phyloP scores from a whole-genome alignment of 2,113 vertebrate genomes.

The Progne subis region DNA sequence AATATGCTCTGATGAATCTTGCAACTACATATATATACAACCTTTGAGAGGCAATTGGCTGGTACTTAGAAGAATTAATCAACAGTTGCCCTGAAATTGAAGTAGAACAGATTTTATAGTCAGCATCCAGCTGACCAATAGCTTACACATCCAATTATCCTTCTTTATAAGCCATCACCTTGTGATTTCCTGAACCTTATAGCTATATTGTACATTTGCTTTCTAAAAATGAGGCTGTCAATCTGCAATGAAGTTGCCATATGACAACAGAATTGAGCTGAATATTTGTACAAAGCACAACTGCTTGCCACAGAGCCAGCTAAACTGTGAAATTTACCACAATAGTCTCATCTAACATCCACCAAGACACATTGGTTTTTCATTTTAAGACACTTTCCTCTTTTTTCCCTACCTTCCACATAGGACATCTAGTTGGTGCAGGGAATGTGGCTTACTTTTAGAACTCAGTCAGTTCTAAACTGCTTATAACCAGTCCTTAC shows the following conservation, averaged over 20 bases:
- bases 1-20: neutral
- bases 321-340: neutral
- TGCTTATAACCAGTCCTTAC: neutral
- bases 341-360: fast-evolving
- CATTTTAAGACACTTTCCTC: neutral
- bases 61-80: neutral
- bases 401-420: neutral
- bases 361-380: fast-evolving
- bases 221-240: neutral
- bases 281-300: neutral
- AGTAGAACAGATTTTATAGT: neutral
- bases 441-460: neutral
- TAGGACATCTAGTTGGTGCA: neutral
- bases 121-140: neutral
- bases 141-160: neutral
- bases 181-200: neutral
- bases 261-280: neutral
- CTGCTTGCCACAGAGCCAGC: neutral
- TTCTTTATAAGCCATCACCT: neutral
- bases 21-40: neutral
- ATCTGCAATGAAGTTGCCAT: neutral
- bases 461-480: neutral
- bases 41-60: neutral
- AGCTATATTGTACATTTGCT: neutral
- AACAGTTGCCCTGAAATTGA: neutral